Evolutionary conservation across 2,113 vertebrate species (phyloP).

Genomic region (Pelobates fuscus): DNA sequence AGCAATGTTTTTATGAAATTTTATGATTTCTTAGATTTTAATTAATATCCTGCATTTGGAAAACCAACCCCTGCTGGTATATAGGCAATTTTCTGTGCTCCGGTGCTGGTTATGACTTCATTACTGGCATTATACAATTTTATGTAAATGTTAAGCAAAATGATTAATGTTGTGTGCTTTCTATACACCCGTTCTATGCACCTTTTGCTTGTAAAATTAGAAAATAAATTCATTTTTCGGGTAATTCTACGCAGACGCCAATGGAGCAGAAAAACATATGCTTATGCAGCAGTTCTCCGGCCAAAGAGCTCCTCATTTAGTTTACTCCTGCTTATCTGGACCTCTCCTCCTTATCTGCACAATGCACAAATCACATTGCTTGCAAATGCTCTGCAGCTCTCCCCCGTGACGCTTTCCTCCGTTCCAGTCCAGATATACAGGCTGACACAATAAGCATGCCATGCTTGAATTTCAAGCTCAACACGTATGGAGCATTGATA

Average conservation of each 20-base stretch:
- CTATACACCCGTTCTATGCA: background rate
- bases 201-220: conserved; percentile 27
- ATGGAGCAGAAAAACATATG: conserved; percentile 9
- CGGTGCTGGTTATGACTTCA: conserved; percentile 2
- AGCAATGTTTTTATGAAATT: too few species aligned
- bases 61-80: too few species aligned
- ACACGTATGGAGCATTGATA: too few species aligned
- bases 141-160: conserved; percentile 15
- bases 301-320: background rate
- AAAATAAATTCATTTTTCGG: conserved; percentile 29
- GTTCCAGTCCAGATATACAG: background rate
- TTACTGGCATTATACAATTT: background rate
- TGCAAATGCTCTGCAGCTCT: background rate
- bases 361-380: conserved; percentile 7
- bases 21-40: too few species aligned
- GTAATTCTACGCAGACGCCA: conserved; percentile 26
- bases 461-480: background rate
- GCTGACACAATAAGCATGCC: background rate
- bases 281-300: conserved; percentile 17
- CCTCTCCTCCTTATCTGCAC: conserved; percentile 10
- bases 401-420: background rate
- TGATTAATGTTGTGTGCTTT: background rate
- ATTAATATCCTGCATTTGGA: too few species aligned
- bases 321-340: background rate
- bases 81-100: too few species aligned